Percentiles rank a stretch among this genome's conserved stretches.
Evolutionary conservation across 2,113 vertebrate genomes (phyloP).

Genomic region (Agapornis roseicollis): DNA sequence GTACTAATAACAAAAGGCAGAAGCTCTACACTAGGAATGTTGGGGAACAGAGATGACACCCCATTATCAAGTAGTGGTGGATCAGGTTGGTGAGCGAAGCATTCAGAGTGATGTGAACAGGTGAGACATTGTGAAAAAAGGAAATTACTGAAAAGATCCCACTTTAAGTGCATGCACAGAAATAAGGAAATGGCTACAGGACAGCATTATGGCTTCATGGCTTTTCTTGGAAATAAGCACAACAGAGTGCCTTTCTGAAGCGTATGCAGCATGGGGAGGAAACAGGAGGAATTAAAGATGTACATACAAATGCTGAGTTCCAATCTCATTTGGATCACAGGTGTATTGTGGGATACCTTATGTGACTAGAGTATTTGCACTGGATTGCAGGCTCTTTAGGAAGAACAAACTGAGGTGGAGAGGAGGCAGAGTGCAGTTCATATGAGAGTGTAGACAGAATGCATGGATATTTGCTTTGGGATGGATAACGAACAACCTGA

Average conservation of each 20-base stretch:
- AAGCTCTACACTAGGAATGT: not conserved
- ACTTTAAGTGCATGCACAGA: not conserved
- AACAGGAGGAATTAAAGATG: not conserved
- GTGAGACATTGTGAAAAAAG: not conserved
- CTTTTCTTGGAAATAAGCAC: not conserved
- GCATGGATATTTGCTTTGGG: not conserved
- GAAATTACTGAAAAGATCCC: not conserved
- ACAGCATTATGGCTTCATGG: not conserved
- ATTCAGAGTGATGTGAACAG: not conserved
- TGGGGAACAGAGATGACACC: not conserved
- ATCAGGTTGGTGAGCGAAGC: not conserved
- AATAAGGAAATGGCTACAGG: not conserved
- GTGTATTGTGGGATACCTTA: not conserved
- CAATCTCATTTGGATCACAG: too few relatives aligned
- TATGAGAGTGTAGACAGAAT: not conserved
- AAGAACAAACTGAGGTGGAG: not conserved
- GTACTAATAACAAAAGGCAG: not conserved
- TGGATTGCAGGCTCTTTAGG: not conserved
- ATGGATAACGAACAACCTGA: not conserved
- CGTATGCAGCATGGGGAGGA: not conserved
- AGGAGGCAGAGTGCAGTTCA: not conserved
- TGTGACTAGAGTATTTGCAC: not conserved
- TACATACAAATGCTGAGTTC: not conserved
- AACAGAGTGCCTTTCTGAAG: not conserved
- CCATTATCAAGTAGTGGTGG: not conserved